Base-by-base conservation (phyloP, 2,888 invertebrate genomes). In the Diarsia rubi region DNA sequence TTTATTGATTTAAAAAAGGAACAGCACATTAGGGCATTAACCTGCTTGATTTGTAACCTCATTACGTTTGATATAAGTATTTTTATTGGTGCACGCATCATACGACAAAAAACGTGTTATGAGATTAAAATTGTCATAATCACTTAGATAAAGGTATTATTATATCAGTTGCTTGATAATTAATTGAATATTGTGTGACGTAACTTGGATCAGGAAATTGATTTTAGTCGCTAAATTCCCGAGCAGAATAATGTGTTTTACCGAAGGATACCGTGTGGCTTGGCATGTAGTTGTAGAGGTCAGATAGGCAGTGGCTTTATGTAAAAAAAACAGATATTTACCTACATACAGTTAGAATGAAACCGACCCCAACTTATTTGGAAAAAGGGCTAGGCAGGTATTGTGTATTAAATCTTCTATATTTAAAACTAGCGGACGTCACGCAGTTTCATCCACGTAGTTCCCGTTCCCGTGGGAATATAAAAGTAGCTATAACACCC, bases 11-110 rank as follows among this genome's bases (percentile, higher is more conserved):
- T 45, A 69, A 64, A 80, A 81, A 73, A 81, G 69, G 67, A 78
- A 74, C 64, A 66, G 9, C 65, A 24, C 9, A 69, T 75, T 60
- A 54, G 60, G 67, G 68, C 81, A 62, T 73, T 71, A 74, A 78
- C 86, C 75, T 73, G 57, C 69, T 72, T 84, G 72, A 77, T 81
- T 77, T 70, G 63, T 75, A 68, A 75, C 74, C 81, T 78, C 69
- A 79, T 81, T 87, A 69, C 54, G 27, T 70, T 74, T 70, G 68
- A 82, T 85, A 75, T 79, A 31, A 31, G 31, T 31, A 78, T 73
- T 72, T 69, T 65, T 73, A 63, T 68, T 67, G 52, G 71, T 62
- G 44, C 80, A 83, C 78, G 87, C 83, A 64, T 73, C 73, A 79
- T 69, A 69, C 68, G 31, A 73, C 75, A 59, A 57, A 31, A 21